Base-by-base conservation (phyloP, 2,113 vertebrate species). In the Tupaia tana region DNA sequence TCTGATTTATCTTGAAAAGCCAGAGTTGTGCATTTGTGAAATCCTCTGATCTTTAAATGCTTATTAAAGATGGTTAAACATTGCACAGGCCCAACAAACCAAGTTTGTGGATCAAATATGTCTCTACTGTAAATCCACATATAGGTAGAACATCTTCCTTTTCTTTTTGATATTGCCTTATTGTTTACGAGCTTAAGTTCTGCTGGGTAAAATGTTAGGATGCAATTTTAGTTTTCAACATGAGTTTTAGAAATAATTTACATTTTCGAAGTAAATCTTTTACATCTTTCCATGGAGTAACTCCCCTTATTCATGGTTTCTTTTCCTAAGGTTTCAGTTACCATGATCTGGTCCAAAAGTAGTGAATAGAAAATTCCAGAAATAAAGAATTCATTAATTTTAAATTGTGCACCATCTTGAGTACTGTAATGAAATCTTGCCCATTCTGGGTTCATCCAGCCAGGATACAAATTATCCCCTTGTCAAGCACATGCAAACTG, bases 221-320 rank as follows among this genome's bases (percentile, higher is more conserved):
- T 93, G 10, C 24, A 63, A 27, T 91, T 87, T 85, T 80, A 73
- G 54, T 96, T 93, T 94, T 61, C 66, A 64, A 64, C 18, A 66
- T 22, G 66, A 54, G 52, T 89, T 89, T 89, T 11, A 85, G 71
- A 85, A 91, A 59, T 81, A 90, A 31, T 59, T 84, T 16, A 24
- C 24, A 52, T 7, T 92, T 91, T 87, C 34, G 86, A 88, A 74
- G 74, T 31, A 96, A 56, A 81, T 74, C 4, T 77, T 81, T 85
- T 77, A 16, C 24, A 69, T 89, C 19, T 96, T 95, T 75, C 15
- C 58, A 64, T 77, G 43, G 43, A 43, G 43, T 43, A 43, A 43
- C 43, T 43, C 43, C 43, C 43, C 43, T 43, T 43, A 43, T 43
- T 43, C 43, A 43, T 43, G 43, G 43, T 43, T 43, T 43, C 43